Evolutionary conservation across 2,888 invertebrate species (phyloP).

Genomic region (Hedya salicella): DNA sequence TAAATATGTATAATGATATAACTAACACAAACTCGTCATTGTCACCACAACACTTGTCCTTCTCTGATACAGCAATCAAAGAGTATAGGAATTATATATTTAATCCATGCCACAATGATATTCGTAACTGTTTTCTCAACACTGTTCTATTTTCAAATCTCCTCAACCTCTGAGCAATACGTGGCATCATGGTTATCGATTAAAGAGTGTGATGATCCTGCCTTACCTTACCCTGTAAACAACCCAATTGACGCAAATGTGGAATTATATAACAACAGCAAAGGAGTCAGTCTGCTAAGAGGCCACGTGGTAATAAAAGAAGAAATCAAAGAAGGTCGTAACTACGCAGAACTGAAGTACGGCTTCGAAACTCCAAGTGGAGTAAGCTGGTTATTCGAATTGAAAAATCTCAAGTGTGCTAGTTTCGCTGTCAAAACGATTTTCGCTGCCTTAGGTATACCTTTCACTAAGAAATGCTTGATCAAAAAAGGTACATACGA

Average conservation of each 20-base stretch:
- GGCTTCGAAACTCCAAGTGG: slow-evolving; percentile 7
- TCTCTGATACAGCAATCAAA: no score
- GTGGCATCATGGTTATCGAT: slow-evolving; percentile 2
- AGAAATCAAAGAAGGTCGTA: neutral
- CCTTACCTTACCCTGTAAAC: neutral
- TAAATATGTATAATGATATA: no score
- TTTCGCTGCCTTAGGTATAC: neutral
- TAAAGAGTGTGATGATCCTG: neutral
- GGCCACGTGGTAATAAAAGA: neutral
- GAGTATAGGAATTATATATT: no score
- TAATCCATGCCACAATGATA: neutral
- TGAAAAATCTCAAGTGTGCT: neutral
- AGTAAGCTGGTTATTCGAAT: slow-evolving; percentile 3
- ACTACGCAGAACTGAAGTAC: neutral
- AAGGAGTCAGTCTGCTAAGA: neutral
- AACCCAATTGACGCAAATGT: neutral
- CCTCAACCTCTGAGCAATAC: slow-evolving; percentile 8
- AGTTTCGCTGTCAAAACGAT: slow-evolving; percentile 3
- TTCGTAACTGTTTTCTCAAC: neutral
- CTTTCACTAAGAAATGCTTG: slow-evolving; percentile 2
- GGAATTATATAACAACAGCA: slow-evolving; percentile 8
- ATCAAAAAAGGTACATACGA: slow-evolving; percentile 1
- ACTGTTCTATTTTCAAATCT: neutral
- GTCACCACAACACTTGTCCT: no score
- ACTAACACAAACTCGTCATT: no score